Conservation (phyloP, 1,140 invertebrate species). For the Meteorus sp. region DNA sequence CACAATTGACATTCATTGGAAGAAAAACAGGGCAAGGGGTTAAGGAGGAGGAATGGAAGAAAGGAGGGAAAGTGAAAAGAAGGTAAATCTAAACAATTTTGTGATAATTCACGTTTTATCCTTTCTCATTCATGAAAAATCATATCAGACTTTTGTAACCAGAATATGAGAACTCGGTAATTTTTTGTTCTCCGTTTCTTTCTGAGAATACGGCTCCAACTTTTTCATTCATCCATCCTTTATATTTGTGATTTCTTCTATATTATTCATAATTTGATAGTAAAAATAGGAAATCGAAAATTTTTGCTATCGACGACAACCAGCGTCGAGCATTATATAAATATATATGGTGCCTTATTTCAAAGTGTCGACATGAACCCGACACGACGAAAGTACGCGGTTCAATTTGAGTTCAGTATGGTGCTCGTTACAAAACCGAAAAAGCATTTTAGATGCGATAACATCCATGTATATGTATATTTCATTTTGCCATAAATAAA, state of each 20-base stretch:
- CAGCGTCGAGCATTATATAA: slow-evolving; percentile 42
- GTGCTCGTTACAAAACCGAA: slow-evolving; percentile 22
- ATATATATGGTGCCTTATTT: slow-evolving; percentile 58
- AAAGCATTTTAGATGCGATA: neutral
- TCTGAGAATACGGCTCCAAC: neutral
- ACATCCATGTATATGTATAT: no score
- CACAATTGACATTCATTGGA: neutral
- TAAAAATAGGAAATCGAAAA: slow-evolving; percentile 5
- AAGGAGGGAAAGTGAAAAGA: no score
- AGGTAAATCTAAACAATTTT: no score
- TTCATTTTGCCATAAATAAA: no score
- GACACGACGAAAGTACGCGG: slow-evolving; percentile 50
- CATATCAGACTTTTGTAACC: no score
- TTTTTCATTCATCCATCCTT: neutral
- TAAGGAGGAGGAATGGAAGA: no score
- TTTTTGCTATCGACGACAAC: slow-evolving; percentile 30
- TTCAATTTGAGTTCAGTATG: slow-evolving; percentile 38
- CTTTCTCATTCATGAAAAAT: no score
- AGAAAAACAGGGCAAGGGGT: no score
- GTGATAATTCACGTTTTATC: no score
- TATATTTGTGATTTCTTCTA: neutral
- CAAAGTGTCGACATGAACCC: slow-evolving; percentile 35
- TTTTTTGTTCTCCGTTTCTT: neutral
- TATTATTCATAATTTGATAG: neutral
- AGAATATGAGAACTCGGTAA: no score